Base-by-base conservation (phyloP, 2,888 invertebrate species). In the Cabera pusaria region DNA sequence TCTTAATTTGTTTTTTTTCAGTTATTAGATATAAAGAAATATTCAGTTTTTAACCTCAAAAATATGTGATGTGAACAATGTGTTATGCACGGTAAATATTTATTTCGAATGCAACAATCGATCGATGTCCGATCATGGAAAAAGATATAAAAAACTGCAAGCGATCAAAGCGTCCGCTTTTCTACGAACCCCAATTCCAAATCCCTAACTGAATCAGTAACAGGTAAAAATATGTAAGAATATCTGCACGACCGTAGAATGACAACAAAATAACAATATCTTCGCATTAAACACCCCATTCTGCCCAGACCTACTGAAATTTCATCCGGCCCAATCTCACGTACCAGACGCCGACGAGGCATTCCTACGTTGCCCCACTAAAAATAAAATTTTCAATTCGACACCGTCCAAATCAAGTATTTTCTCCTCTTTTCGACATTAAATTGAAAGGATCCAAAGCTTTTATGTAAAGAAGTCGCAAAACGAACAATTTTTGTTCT, bases 321-420 rank as follows among this genome's bases (percentile, higher is more conserved):
- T 66, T 60, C 57, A 64, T 65, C 65, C 56, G 35, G 28, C 31
- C 45, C 57, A 52, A 58, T 60, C 52, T 47, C 45, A 59, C 54
- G 55, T 52, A 47, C 55, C 49, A 49, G 51, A 47, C 49, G 46
- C 55, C 49, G 38, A 49, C 44, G 33, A 41, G 24, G 59, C 50
- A 59, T 66, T 60, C 49, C 51, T 54, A 60, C 57, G 53, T 39
- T 26, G 38, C 27, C 35, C 23, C 44, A 43, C 48, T 39, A 42
- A 44, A 59, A 65, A 60, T 52, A 57, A 62, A 62, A 56, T 46
- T 45, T 45, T 49, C 47, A 32, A 43, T 45, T 40, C 44, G 38
- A 45, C 44, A 31, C 28, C 54, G 52, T 54, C 59, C 41, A 43
- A 52, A 50, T 53, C 48, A 48, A 53, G 52, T 53, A 46, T 53